These are phyloP conservation scores for Drosophila hamatofila DNA, from an alignment of 2,888 invertebrate species.

Conservation along the genomic window DNA sequence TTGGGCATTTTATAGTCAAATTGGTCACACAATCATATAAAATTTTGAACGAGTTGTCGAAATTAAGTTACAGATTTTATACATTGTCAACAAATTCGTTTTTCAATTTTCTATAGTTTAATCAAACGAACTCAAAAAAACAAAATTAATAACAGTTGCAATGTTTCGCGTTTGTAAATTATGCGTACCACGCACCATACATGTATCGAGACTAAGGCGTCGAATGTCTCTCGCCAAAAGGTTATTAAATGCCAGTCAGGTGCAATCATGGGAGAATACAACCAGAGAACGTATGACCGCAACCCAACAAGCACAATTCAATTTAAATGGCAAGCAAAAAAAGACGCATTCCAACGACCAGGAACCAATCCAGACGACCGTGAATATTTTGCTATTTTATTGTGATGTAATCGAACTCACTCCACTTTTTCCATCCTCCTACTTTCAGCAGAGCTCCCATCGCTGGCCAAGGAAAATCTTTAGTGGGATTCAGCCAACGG, in stretches of 20 bases:
- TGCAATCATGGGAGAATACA: not conserved
- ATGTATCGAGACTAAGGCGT: not conserved
- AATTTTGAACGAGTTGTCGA: conserved; percentile 39
- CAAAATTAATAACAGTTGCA: conserved; percentile 41
- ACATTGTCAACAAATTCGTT: conserved; percentile 2
- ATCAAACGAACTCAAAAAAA: not conserved
- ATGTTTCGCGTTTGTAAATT: conserved; percentile 49
- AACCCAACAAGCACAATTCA: conserved; percentile 6
- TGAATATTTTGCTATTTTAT: not conserved
- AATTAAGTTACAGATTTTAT: conserved; percentile 31
- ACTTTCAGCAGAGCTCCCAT: conserved; percentile 21
- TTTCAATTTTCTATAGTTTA: conserved; percentile 10
- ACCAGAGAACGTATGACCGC: conserved; percentile 6
- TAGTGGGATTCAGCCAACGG: conserved; percentile 98
- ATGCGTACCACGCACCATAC: not conserved
- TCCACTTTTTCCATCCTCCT: not conserved
- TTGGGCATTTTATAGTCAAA: not conserved
- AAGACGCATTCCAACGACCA: conserved; percentile 14
- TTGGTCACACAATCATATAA: conserved; percentile 46
- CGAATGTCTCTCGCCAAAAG: conserved; percentile 41
- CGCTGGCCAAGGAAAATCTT: conserved; percentile 89
- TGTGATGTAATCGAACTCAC: conserved; percentile 46
- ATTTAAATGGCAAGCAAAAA: conserved; percentile 11
- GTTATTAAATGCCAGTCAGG: conserved; percentile 3
- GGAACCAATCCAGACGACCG: conserved; percentile 10